These are phyloP conservation scores for Leptatherina wallacei DNA, from an alignment of 2,797 vertebrate species.

Conservation along the genomic window DNA sequence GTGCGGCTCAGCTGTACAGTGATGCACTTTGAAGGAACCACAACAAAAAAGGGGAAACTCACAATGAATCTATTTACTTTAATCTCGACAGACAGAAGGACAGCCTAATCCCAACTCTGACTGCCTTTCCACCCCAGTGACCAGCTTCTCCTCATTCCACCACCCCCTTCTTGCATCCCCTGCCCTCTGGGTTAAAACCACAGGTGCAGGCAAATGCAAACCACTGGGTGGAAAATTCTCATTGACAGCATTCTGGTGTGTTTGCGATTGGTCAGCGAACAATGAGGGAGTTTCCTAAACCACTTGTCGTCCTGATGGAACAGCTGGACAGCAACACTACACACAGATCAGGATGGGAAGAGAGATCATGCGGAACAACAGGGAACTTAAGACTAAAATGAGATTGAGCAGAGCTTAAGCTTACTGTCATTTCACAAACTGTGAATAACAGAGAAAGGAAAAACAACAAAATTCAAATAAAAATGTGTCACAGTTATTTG, in stretches of 20 bases:
- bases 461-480: conserved; percentile 19
- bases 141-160: conserved; percentile 44
- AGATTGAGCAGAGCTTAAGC: conserved; percentile 67
- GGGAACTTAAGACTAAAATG: conserved; percentile 67
- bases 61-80: conserved; percentile 65
- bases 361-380: conserved; percentile 64
- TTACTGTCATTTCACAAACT: conserved; percentile 59
- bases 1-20: conserved; percentile 62
- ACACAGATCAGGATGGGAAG: conserved; percentile 68
- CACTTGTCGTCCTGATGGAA: conserved; percentile 81
- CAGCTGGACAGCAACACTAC: conserved; percentile 77
- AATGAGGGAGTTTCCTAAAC: conserved; percentile 80
- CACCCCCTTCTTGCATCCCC: conserved; percentile 43
- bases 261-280: conserved; percentile 81
- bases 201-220: conserved; percentile 78
- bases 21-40: conserved; percentile 70
- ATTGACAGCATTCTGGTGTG: conserved; percentile 79
- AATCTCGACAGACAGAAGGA: conserved; percentile 72
- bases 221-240: conserved; percentile 79
- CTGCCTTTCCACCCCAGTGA: conserved; percentile 72
- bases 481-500: conserved; percentile 22
- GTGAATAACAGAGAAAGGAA: conserved; percentile 12
- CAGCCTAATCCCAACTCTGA: conserved; percentile 68
- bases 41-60: conserved; percentile 48
- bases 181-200: conserved; percentile 73